Evolutionary conservation across 2,797 vertebrate species (phyloP).

Genomic region (Chelon auratus): DNA sequence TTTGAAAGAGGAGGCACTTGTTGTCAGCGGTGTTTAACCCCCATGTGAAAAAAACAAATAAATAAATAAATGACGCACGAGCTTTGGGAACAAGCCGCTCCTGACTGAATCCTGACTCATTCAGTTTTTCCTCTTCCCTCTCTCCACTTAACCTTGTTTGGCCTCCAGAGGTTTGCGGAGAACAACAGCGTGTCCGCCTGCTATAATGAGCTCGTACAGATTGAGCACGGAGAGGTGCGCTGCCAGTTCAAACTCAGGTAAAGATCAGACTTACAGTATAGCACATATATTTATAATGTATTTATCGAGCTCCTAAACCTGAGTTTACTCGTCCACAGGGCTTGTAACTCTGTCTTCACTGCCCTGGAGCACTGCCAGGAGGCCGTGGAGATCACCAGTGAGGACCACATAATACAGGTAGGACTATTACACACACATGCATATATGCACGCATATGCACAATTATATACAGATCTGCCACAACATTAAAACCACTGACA

Average conservation of each 20-base stretch:
- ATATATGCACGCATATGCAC: no score
- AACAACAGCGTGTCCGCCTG: conserved; percentile 91
- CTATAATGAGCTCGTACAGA: conserved; percentile 96
- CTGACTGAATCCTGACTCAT: conserved; percentile 51
- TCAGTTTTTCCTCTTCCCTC: conserved; percentile 31
- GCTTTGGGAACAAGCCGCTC: conserved; percentile 29
- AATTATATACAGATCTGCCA: no score
- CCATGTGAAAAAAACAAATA: conserved; percentile 15
- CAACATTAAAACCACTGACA: no score
- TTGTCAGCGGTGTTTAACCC: conserved; percentile 26
- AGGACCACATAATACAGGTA: conserved; percentile 91
- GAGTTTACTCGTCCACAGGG: conserved; percentile 80
- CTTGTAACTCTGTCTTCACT: conserved; percentile 93
- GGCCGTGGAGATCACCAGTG: conserved; percentile 97
- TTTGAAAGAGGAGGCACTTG: conserved; percentile 31
- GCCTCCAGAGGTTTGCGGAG: conserved; percentile 91
- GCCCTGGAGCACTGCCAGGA: conserved; percentile 95
- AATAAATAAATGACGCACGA: conserved; percentile 15
- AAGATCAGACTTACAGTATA: not conserved
- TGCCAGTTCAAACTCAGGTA: conserved; percentile 97
- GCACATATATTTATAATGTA: not conserved
- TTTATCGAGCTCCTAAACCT: not conserved
- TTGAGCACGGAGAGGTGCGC: conserved; percentile 93
- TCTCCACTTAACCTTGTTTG: conserved; percentile 36
- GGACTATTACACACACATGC: not conserved